Conservation (phyloP, 2,888 invertebrate genomes). For the Vanessa cardui region DNA sequence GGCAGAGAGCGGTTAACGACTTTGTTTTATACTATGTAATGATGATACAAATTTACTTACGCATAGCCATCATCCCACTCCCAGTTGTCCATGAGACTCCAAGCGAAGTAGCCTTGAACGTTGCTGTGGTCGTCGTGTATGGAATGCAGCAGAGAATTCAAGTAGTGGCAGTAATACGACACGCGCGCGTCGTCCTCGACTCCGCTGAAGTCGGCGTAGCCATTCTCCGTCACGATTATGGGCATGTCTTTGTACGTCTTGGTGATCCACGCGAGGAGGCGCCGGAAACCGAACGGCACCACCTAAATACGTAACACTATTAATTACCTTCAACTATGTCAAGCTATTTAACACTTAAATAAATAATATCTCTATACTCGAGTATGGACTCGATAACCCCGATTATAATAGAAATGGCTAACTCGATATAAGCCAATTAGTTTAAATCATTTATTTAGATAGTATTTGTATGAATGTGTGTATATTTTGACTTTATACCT, state of each 20-base stretch:
- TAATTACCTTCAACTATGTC: background rate
- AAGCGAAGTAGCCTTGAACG: slow-evolving; percentile 88
- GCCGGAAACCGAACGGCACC: slow-evolving; percentile 83
- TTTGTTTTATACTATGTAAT: too few species aligned
- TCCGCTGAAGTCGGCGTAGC: slow-evolving; percentile 78
- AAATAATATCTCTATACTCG: too few species aligned
- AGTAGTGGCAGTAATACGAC: slow-evolving; percentile 81
- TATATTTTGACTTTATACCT: too few species aligned
- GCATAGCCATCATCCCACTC: slow-evolving; percentile 91
- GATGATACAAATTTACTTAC: slow-evolving; percentile 73
- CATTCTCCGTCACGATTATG: slow-evolving; percentile 82
- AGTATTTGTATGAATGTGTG: too few species aligned
- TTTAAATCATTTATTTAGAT: too few species aligned
- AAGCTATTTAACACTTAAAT: too few species aligned
- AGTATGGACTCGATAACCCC: too few species aligned
- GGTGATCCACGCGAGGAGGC: slow-evolving; percentile 80
- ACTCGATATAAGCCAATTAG: too few species aligned
- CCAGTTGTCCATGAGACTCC: slow-evolving; percentile 93
- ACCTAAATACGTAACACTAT: slow-evolving; percentile 59
- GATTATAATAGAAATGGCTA: too few species aligned
- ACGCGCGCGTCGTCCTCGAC: slow-evolving; percentile 81
- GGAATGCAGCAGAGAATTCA: slow-evolving; percentile 74
- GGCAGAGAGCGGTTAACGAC: too few species aligned
- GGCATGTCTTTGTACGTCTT: slow-evolving; percentile 78
- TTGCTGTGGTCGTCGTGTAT: slow-evolving; percentile 84